These are phyloP conservation scores for Drosophila mercatorum DNA, from an alignment of 2,888 invertebrate species.

Conservation along the genomic window DNA sequence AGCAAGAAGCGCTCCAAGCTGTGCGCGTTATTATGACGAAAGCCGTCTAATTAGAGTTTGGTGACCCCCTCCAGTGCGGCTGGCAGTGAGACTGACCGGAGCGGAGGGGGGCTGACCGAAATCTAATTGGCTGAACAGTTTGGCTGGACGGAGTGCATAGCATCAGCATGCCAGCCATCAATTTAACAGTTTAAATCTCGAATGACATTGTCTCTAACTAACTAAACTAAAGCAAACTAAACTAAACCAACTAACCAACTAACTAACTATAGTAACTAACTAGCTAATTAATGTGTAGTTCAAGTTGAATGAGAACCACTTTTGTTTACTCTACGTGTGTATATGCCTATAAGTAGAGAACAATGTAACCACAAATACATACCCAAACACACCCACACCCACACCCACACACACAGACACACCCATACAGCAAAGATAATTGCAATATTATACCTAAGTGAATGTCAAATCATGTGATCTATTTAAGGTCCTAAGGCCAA, in stretches of 20 bases:
- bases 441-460: slow-evolving; percentile 80
- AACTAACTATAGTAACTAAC: slow-evolving; percentile 23
- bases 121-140: slow-evolving; percentile 78
- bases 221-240: background rate
- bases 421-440: slow-evolving; percentile 56
- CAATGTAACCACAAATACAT: slow-evolving; percentile 7
- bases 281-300: slow-evolving; percentile 28
- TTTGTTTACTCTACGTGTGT: slow-evolving; percentile 54
- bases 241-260: slow-evolving; percentile 5
- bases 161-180: slow-evolving; percentile 29
- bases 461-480: slow-evolving; percentile 84
- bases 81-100: slow-evolving; percentile 69
- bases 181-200: slow-evolving; percentile 23
- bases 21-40: slow-evolving; percentile 85
- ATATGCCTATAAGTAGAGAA: slow-evolving; percentile 53
- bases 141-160: slow-evolving; percentile 31
- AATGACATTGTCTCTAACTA: slow-evolving; percentile 15
- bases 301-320: slow-evolving; percentile 25
- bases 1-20: slow-evolving; percentile 84
- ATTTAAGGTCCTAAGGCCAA: slow-evolving; percentile 81
- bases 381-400: slow-evolving; percentile 9
- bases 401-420: slow-evolving; percentile 18
- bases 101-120: slow-evolving; percentile 79
- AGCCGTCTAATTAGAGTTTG: slow-evolving; percentile 84
- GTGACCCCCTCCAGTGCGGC: slow-evolving; percentile 69